Percentiles rank a stretch among this genome's conserved stretches.
Conservation (phyloP, 2,888 invertebrate species). For the Tiliacea citrago region DNA sequence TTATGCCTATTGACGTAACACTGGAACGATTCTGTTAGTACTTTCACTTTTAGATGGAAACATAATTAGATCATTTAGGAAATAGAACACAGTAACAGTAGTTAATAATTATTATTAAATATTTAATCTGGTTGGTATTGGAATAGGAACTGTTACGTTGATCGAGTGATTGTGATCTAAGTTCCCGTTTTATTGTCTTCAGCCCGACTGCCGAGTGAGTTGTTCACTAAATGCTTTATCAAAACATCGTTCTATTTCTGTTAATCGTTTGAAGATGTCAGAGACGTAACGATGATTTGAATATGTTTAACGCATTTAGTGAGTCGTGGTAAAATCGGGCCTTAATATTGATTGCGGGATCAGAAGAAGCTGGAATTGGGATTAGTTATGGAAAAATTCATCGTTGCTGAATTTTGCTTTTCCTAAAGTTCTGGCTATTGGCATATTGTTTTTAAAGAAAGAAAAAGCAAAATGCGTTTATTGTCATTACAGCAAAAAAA, state of each 20-base stretch:
- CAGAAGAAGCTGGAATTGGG: neutral
- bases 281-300: no score
- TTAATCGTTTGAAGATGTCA: no score
- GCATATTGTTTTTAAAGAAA: neutral
- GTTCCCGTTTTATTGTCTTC: no score
- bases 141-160: neutral
- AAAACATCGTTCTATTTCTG: no score
- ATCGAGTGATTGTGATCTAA: neutral
- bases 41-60: slow-evolving; percentile 51
- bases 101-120: neutral
- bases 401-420: neutral
- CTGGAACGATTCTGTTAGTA: slow-evolving; percentile 29
- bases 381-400: no score
- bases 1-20: slow-evolving; percentile 36
- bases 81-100: no score
- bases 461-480: no score
- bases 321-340: no score
- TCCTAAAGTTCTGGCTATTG: neutral
- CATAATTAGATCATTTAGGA: slow-evolving; percentile 46
- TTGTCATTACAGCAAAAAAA: no score
- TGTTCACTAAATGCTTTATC: no score
- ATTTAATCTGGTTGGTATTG: neutral
- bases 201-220: no score
- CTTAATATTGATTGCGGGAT: neutral
- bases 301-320: no score